Percentiles rank a stretch among this genome's conserved stretches.
Evolutionary conservation across 2,797 vertebrate genomes (phyloP).

Genomic region (Melanogrammus aeglefinus): DNA sequence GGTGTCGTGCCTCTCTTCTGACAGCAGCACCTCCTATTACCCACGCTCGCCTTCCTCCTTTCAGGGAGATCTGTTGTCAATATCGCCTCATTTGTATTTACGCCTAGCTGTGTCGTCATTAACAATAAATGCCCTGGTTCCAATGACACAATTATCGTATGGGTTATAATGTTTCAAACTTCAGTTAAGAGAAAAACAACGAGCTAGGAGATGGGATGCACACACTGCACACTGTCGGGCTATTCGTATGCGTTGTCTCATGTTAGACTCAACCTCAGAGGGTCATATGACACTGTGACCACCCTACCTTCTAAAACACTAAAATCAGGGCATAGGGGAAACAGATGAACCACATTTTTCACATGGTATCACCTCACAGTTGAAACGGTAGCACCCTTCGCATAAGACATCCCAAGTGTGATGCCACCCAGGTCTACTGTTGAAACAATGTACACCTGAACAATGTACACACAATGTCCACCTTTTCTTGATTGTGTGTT

Average conservation of each 20-base stretch:
- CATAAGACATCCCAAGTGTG: not conserved
- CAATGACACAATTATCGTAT: conserved; percentile 1
- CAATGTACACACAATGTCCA: not conserved
- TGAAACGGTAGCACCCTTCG: not conserved
- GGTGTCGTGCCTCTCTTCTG: conserved; percentile 24
- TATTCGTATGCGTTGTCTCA: conserved; percentile 2
- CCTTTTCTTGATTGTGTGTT: not conserved
- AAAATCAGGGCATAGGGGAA: not conserved
- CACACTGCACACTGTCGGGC: not conserved
- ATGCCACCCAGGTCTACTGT: not conserved
- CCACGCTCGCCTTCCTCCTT: conserved; percentile 41
- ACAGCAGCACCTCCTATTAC: conserved; percentile 29
- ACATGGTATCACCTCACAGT: not conserved
- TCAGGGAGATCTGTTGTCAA: conserved; percentile 28
- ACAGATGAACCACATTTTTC: not conserved
- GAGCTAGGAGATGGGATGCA: not conserved
- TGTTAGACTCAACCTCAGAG: conserved; percentile 16
- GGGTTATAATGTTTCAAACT: conserved; percentile 26
- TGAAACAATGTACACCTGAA: not conserved
- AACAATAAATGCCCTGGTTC: conserved; percentile 25
- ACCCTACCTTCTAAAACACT: not conserved
- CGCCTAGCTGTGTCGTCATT: conserved; percentile 19
- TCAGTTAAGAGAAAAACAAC: not conserved
- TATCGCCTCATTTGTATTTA: conserved; percentile 45
- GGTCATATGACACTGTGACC: conserved; percentile 8